Evolutionary conservation across 2,888 invertebrate species (phyloP), one percentile per base, ranked within the genome.

Genomic region (Drosophila macrospina): DNA sequence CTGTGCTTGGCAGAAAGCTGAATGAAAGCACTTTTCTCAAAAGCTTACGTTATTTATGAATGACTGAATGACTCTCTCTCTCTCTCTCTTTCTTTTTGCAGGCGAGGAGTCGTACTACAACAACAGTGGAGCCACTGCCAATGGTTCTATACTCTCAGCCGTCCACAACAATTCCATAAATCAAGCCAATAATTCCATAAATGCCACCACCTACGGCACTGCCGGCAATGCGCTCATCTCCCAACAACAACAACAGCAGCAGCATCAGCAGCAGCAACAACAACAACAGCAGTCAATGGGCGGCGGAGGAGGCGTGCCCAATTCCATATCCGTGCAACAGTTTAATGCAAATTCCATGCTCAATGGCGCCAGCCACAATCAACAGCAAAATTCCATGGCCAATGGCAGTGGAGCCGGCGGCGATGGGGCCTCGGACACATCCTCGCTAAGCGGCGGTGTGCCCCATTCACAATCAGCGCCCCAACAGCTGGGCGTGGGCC

Each of bases 401-500:
- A 82, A 82, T 69, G 78, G 84, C 42, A 63, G 71, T 0, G 60
- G 41, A 13, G 74, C 50, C 3, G 76, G 80, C 10, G 80, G 78
- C 41, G 89, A 90, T 32, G 90, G 89, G 51, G 88, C 88, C 63
- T 89, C 91, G 65, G 88, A 85, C 65, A 90, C 88, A 59, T 80
- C 83, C 59, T 86, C 90, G 68, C 71, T 83, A 13, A 81, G 86
- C 57, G 86, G 86, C 37, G 80, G 77, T n/a, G 92, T 92, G 45
- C 88, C 93, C 91, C 84, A 92, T 86, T 92, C 92, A 44, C 92
- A 91, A 67, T 92, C 92, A 74, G 92, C 91, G 50, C 92, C 92
- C 16, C 92, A 92, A 80, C 92, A 92, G 74, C 73, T 92, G 79
- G 86, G 91, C 30, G 90, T 90, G 36, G 89, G 90, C 15, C 81